phyloP scores from a whole-genome alignment of 1,140 invertebrate genomes.

The Formica selysi region DNA sequence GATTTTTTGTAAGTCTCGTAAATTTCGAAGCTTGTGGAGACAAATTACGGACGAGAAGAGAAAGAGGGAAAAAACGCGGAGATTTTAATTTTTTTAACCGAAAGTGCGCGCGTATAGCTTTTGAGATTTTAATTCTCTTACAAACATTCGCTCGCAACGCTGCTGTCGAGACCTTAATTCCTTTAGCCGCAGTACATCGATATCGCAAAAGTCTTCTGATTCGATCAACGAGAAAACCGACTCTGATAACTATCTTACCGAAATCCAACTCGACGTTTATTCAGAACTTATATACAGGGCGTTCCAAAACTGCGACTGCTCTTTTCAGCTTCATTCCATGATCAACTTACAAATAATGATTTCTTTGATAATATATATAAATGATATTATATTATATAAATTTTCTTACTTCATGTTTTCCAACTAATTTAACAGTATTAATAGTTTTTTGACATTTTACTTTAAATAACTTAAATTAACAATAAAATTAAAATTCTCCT shows the following conservation, averaged over 20 bases:
- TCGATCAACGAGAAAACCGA: conserved; percentile 16
- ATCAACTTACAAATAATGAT: background rate
- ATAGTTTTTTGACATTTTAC: background rate
- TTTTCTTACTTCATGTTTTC: background rate
- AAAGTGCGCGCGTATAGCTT: background rate
- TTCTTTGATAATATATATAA: too few species aligned
- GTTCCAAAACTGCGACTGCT: background rate
- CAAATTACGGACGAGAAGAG: background rate
- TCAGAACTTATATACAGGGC: background rate
- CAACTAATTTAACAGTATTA: background rate
- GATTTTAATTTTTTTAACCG: conserved; percentile 2
- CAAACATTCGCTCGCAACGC: background rate
- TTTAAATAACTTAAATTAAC: background rate
- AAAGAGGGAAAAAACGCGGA: background rate
- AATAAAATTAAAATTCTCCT: background rate
- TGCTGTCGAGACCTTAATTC: conserved; percentile 1
- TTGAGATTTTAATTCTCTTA: conserved; percentile 18
- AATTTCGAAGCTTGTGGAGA: background rate
- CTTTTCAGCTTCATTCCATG: background rate
- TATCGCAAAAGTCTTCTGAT: background rate
- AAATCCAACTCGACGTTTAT: conserved; percentile 41
- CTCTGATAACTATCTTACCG: conserved; percentile 18
- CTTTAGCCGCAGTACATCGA: conserved; percentile 20
- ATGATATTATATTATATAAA: background rate
- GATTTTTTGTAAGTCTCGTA: background rate